Conservation (phyloP, 30 jellyfish, hydroid and myxozoan genomes). For the Cassiopea andromeda region DNA sequence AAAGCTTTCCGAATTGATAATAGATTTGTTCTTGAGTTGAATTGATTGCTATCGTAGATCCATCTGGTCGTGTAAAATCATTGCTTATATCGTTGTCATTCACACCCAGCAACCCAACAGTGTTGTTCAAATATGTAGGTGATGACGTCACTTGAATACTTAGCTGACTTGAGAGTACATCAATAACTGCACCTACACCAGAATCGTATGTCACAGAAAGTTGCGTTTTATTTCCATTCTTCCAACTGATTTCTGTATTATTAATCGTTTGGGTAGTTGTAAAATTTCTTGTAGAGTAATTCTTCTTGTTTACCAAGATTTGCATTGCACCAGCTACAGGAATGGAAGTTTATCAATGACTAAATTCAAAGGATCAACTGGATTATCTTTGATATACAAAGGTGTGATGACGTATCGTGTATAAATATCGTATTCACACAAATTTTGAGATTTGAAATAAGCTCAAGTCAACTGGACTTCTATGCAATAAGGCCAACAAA, state of each 20-base stretch:
- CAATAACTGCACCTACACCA: too few species aligned
- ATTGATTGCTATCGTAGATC: constrained; percentile 4
- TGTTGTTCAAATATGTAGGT: background rate
- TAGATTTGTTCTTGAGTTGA: constrained; percentile 14
- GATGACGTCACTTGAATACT: background rate
- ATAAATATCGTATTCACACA: too few species aligned
- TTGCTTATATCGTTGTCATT: constrained; percentile 9
- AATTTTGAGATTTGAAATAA: background rate
- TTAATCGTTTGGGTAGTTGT: background rate
- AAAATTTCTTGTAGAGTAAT: background rate
- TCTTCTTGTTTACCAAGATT: background rate
- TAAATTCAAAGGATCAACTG: background rate
- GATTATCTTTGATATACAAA: too few species aligned
- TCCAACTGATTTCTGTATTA: constrained; percentile 22
- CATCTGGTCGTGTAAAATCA: constrained; percentile 41
- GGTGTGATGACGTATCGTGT: background rate
- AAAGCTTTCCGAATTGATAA: too few species aligned
- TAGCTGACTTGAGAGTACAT: too few species aligned
- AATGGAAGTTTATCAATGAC: background rate
- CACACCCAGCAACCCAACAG: constrained; percentile 37
- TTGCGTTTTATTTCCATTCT: background rate
- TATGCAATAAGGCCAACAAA: too few species aligned
- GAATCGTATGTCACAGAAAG: constrained; percentile 6
- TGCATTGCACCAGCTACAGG: constrained; percentile 14
- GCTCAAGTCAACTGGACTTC: too few species aligned